Evolutionary conservation across 1,140 invertebrate species (phyloP).

Genomic region (Drosophila ananassae): DNA sequence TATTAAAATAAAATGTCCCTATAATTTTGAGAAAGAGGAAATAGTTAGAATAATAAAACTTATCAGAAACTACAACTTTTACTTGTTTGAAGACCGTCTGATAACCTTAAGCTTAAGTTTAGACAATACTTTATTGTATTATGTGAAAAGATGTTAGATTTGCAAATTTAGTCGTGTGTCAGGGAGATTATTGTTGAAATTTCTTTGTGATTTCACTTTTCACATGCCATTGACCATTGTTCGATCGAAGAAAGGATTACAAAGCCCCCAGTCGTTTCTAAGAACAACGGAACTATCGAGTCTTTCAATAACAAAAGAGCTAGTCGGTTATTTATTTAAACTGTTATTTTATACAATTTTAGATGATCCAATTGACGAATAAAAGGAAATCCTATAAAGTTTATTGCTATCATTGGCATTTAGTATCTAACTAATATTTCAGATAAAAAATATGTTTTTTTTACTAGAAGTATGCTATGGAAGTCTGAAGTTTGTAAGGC

Average conservation of each 20-base stretch:
- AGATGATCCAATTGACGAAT: constrained; percentile 19
- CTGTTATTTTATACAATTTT: constrained; percentile 7
- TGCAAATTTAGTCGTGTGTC: constrained; percentile 6
- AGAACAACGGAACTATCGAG: constrained; percentile 35
- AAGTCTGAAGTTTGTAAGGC: background rate
- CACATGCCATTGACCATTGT: constrained; percentile 18
- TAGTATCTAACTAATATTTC: background rate
- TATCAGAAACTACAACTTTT: constrained; percentile 18
- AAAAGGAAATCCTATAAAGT: background rate
- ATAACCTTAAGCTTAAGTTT: background rate
- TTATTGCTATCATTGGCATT: background rate
- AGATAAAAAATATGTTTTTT: too few relatives aligned
- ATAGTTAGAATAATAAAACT: background rate
- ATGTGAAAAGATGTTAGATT: constrained; percentile 16
- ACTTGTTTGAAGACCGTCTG: constrained; percentile 2
- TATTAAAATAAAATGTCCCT: background rate
- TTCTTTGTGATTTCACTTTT: constrained; percentile 45
- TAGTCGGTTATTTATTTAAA: constrained; percentile 25
- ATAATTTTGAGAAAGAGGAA: background rate
- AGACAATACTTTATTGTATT: constrained; percentile 12
- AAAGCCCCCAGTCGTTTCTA: constrained; percentile 22
- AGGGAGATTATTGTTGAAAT: constrained; percentile 11
- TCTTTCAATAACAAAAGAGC: constrained; percentile 2
- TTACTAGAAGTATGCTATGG: background rate
- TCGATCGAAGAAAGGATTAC: constrained; percentile 8